Base-by-base conservation (phyloP, 1,140 invertebrate species). In the Olivierus martensii region DNA sequence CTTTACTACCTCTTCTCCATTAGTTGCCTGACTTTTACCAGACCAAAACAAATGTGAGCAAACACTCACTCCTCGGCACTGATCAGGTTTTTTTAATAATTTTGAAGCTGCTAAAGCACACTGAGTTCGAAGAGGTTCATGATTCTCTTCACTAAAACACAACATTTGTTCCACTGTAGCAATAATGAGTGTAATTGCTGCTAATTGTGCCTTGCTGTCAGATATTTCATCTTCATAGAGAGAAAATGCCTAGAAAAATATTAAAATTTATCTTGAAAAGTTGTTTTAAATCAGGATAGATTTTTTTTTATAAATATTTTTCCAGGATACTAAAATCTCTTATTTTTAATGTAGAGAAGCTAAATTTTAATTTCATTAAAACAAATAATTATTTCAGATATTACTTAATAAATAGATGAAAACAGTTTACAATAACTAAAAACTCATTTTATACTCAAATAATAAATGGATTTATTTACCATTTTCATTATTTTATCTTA, bases 221-320 rank as follows among this genome's bases (percentile, higher is more conserved):
- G 87, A 90, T 61, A 99, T 95, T 71, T 99, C 95, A 67, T 99
- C 95, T 69, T 99, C 95, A 63, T 98, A 98, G 46, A 99, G 72
- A 0, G 91, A 91, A 69, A 99, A 97, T 0, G 91, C 91, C 77
- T 84, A 59, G 21, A 63, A 63, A 22, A 51, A 38, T n/a, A n/a
- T n/a, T n/a, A n/a, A n/a, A n/a, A n/a, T n/a, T n/a, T n/a, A n/a
- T n/a, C n/a, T n/a, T n/a, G n/a, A n/a, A n/a, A n/a, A n/a, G n/a
- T n/a, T n/a, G n/a, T n/a, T n/a, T n/a, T n/a, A n/a, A n/a, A n/a
- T n/a, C n/a, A n/a, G n/a, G n/a, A n/a, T n/a, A n/a, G n/a, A n/a
- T n/a, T n/a, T n/a, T n/a, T n/a, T n/a, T n/a, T n/a, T n/a, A n/a
- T n/a, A n/a, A n/a, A n/a, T n/a, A n/a, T n/a, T n/a, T n/a, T n/a